A percentile compares a stretch with the other conserved stretches of the same genome.
Conservation (phyloP, 2,113 vertebrate genomes). For the Anguilla rostrata region DNA sequence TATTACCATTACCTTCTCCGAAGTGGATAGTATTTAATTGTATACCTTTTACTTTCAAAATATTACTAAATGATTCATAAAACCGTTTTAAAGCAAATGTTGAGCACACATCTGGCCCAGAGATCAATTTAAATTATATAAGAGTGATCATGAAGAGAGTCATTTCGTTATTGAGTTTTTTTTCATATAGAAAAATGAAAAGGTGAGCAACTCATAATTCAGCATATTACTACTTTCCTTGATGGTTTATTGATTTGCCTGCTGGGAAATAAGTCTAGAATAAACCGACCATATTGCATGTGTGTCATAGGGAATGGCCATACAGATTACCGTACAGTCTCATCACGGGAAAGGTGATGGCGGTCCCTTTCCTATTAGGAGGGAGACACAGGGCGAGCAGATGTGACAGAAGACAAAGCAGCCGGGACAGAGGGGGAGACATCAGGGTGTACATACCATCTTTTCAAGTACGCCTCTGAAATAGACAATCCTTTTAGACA, state of each 20-base stretch:
- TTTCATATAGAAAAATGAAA: background rate
- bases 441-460: background rate
- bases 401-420: conserved; percentile 8
- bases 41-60: background rate
- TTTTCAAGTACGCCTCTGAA: background rate
- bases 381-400: background rate
- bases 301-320: background rate
- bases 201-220: background rate
- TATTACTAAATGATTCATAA: background rate
- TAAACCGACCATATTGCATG: background rate
- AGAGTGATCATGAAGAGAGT: background rate
- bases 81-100: background rate
- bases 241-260: conserved; percentile 1
- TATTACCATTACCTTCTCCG: background rate
- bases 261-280: background rate
- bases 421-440: background rate
- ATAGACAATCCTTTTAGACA: conserved; percentile 13
- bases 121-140: background rate
- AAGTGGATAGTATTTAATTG: too few relatives aligned
- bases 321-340: background rate
- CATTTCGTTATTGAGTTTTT: background rate
- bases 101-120: background rate
- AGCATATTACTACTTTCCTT: conserved; percentile 7
- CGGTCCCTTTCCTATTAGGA: background rate
- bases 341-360: background rate